phyloP scores from a whole-genome alignment of 2,113 vertebrate species.

The Halcyon senegalensis region DNA sequence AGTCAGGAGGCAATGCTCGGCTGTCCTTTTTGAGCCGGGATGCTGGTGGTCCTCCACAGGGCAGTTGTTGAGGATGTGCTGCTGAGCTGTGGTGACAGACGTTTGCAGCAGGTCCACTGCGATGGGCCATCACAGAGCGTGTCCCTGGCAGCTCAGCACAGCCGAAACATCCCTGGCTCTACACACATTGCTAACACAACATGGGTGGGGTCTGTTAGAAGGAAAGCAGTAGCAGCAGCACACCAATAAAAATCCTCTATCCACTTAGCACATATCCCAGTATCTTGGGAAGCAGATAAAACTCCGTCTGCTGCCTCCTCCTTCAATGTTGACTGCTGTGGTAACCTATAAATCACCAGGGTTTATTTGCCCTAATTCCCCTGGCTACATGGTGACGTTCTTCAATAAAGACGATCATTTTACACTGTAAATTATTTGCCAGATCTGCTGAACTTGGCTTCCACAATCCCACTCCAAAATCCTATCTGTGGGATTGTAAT shows the following conservation, averaged over 20 bases:
- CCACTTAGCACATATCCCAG: not conserved
- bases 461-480: not conserved
- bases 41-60: not conserved
- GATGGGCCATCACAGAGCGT: not conserved
- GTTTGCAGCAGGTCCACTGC: not conserved
- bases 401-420: not conserved
- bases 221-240: not conserved
- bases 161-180: accelerated
- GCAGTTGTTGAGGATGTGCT: not conserved
- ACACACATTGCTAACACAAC: not conserved
- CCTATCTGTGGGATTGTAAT: not conserved
- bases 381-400: accelerated
- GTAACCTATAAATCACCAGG: conserved; percentile 20
- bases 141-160: not conserved
- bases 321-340: not conserved
- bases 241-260: not conserved
- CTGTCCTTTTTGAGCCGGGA: not conserved
- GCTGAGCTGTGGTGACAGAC: not conserved
- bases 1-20: not conserved
- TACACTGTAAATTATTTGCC: conserved; percentile 12
- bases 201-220: not conserved
- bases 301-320: not conserved
- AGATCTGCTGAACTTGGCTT: conserved; percentile 21
- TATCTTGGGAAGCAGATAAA: not conserved
- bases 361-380: conserved; percentile 29